Percentiles rank a stretch among this genome's conserved stretches.
These are phyloP conservation scores for Ciconia stormi DNA, from an alignment of 2,113 vertebrate species.

Conservation along the genomic window DNA sequence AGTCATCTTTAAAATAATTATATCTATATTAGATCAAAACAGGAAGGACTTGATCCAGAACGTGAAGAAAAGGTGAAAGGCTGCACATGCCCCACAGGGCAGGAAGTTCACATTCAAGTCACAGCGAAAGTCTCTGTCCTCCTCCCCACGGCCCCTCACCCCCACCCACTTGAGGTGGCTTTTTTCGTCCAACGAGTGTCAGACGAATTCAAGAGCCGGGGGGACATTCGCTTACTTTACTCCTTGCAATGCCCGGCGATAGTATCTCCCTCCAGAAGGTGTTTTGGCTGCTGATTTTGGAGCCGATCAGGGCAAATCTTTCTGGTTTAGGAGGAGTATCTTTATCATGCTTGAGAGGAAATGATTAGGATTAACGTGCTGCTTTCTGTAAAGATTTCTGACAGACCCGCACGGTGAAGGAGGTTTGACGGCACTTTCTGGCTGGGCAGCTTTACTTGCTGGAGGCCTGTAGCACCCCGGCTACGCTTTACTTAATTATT, in stretches of 20 bases:
- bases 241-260: rapidly evolving
- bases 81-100: not conserved
- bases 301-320: not conserved
- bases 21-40: conserved; percentile 21
- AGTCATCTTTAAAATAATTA: not conserved
- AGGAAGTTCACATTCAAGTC: conserved; percentile 25
- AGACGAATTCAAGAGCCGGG: not conserved
- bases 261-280: not conserved
- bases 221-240: not conserved
- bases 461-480: conserved; percentile 24
- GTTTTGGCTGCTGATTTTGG: not conserved
- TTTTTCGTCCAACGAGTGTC: not conserved
- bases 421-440: not conserved
- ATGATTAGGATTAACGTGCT: not conserved
- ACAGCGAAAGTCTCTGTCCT: not conserved
- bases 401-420: not conserved
- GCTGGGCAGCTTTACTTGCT: not conserved
- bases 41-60: conserved; percentile 40
- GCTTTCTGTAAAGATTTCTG: not conserved
- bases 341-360: not conserved
- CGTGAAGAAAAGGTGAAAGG: not conserved
- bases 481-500: not conserved
- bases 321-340: not conserved
- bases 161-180: not conserved
- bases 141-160: not conserved